Evolutionary conservation across 2,888 invertebrate genomes (phyloP).

Genomic region (Orthonychiurus folsomi): DNA sequence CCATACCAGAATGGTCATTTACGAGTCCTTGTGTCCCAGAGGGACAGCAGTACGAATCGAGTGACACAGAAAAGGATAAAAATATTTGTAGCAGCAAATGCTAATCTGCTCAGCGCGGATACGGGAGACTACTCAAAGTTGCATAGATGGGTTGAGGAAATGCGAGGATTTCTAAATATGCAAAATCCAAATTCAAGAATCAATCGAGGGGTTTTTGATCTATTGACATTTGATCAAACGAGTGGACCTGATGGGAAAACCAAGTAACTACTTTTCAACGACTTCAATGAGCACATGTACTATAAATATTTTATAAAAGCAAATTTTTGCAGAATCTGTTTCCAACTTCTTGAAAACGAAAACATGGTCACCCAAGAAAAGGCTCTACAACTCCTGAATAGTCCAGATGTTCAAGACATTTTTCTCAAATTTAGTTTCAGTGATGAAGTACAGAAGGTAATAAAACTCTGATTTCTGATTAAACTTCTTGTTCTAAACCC

Average conservation of each 20-base stretch:
- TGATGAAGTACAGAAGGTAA: conserved; percentile 36
- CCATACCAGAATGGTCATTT: conserved; percentile 37
- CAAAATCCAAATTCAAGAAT: conserved; percentile 22
- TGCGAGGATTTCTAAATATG: conserved; percentile 28
- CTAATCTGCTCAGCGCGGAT: conserved; percentile 32
- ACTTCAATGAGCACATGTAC: neutral
- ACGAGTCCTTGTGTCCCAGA: conserved; percentile 28
- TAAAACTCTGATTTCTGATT: neutral
- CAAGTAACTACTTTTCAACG: conserved; percentile 25
- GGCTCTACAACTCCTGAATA: conserved; percentile 33
- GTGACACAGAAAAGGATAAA: conserved; percentile 30
- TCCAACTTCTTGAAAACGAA: conserved; percentile 38
- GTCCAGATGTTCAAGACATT: conserved; percentile 37
- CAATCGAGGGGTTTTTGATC: conserved; percentile 31
- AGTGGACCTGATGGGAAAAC: conserved; percentile 37
- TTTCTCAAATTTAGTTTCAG: conserved; percentile 35
- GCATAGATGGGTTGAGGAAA: conserved; percentile 35
- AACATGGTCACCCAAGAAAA: conserved; percentile 39
- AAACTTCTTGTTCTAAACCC: neutral
- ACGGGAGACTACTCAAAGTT: conserved; percentile 34
- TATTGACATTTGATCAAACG: conserved; percentile 36
- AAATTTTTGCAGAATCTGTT: conserved; percentile 30
- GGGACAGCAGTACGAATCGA: neutral
- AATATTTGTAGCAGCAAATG: conserved; percentile 37
- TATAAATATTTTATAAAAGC: conserved; percentile 3